Evolutionary conservation across 1,140 invertebrate genomes (phyloP).

Genomic region (Hermetia illucens): DNA sequence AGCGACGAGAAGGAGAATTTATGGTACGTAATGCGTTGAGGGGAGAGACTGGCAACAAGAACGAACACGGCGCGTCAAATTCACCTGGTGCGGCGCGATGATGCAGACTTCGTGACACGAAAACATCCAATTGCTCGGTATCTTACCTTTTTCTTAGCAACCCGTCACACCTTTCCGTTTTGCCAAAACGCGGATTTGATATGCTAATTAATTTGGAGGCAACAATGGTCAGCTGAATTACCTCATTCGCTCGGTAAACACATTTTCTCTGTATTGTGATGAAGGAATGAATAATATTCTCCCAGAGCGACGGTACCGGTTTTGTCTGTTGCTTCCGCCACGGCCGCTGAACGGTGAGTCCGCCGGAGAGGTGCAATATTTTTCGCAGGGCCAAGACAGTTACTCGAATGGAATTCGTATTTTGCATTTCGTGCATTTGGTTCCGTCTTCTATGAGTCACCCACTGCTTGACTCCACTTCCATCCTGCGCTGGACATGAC

Average conservation of each 20-base stretch:
- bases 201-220: not conserved
- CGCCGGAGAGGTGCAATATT: not conserved
- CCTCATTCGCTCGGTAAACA: not conserved
- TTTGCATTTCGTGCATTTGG: no score
- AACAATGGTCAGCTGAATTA: not conserved
- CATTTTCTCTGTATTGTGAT: not conserved
- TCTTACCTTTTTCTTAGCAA: no score
- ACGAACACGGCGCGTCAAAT: constrained; percentile 33
- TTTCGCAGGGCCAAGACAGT: no score
- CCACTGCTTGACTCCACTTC: no score
- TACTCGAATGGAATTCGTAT: no score
- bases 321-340: not conserved
- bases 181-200: constrained; percentile 2
- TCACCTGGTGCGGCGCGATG: not conserved
- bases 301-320: not conserved
- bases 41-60: constrained; percentile 30
- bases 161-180: not conserved
- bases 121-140: no score
- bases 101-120: no score
- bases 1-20: constrained; percentile 46
- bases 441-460: no score
- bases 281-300: not conserved
- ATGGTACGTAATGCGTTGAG: constrained; percentile 38
- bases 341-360: not conserved
- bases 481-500: no score